Percentiles rank a stretch among this genome's conserved stretches.
Conservation (phyloP, 2,113 vertebrate species). For the Tretioscincus oriximinensis region DNA sequence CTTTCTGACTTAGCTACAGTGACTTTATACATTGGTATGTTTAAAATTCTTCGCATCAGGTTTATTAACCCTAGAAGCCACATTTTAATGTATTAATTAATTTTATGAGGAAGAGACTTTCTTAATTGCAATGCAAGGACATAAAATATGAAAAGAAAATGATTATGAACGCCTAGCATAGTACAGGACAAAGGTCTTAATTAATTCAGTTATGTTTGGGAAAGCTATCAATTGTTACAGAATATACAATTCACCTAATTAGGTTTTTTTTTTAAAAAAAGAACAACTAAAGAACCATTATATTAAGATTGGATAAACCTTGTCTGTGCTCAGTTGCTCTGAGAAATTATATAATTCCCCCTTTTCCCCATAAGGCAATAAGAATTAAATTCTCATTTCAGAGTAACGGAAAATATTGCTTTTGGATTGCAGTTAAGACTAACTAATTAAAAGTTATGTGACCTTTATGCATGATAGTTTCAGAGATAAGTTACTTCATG, state of each 20-base stretch:
- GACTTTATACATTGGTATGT: background rate
- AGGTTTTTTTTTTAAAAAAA: conserved; percentile 1
- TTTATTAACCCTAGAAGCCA: conserved; percentile 22
- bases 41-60: conserved; percentile 10
- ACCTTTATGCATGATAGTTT: background rate
- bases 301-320: background rate
- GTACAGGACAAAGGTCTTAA: conserved; percentile 1
- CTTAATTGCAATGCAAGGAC: conserved; percentile 12
- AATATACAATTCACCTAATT: conserved; percentile 17
- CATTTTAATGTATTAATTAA: background rate
- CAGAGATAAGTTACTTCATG: background rate
- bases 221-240: background rate
- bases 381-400: conserved; percentile 1
- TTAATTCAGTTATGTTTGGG: conserved; percentile 7
- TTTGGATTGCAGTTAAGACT: background rate
- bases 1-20: conserved; percentile 11
- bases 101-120: conserved; percentile 1
- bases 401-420: background rate
- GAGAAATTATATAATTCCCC: rapidly evolving
- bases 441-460: background rate
- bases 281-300: background rate
- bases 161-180: background rate
- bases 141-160: conserved; percentile 21
- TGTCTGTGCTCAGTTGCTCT: background rate
- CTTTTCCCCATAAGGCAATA: background rate